phyloP scores from a whole-genome alignment of 2,797 vertebrate genomes.

The Ambastaia sidthimunki region DNA sequence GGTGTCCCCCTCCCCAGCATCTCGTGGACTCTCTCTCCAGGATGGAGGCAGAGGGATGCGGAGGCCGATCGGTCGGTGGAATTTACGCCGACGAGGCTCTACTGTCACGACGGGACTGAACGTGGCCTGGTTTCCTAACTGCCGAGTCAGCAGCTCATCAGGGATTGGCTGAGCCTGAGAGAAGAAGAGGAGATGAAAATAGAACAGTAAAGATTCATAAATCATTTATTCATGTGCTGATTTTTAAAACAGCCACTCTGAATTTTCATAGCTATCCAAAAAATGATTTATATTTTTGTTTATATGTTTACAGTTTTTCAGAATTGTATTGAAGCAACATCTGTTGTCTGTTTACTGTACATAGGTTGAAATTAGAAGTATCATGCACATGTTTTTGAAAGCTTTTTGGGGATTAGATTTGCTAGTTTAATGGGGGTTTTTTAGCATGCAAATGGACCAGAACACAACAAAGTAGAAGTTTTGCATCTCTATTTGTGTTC shows the following conservation, averaged over 20 bases:
- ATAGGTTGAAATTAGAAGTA: not conserved
- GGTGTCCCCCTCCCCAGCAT: slow-evolving; percentile 93
- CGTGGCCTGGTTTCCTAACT: slow-evolving; percentile 96
- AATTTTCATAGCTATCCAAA: no score
- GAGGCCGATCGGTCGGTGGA: slow-evolving; percentile 94
- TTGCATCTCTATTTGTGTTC: no score
- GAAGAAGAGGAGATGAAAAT: not conserved
- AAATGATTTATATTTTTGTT: no score
- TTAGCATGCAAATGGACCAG: not conserved
- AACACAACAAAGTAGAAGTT: no score
- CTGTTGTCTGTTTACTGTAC: not conserved
- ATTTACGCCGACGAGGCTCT: slow-evolving; percentile 94
- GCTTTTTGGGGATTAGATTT: not conserved
- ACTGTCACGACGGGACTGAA: slow-evolving; percentile 99
- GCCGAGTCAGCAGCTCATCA: slow-evolving; percentile 92
- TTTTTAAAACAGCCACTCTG: not conserved
- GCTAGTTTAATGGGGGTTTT: not conserved
- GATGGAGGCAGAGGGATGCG: slow-evolving; percentile 93
- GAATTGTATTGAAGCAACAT: not conserved
- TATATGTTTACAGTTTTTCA: not conserved
- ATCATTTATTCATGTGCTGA: not conserved
- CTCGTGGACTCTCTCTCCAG: slow-evolving; percentile 91
- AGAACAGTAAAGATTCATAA: not conserved
- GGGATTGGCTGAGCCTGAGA: slow-evolving; percentile 94
- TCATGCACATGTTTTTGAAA: not conserved